phyloP scores from a whole-genome alignment of 2,888 invertebrate species.

The Imbricaverruca yamaguchii region DNA sequence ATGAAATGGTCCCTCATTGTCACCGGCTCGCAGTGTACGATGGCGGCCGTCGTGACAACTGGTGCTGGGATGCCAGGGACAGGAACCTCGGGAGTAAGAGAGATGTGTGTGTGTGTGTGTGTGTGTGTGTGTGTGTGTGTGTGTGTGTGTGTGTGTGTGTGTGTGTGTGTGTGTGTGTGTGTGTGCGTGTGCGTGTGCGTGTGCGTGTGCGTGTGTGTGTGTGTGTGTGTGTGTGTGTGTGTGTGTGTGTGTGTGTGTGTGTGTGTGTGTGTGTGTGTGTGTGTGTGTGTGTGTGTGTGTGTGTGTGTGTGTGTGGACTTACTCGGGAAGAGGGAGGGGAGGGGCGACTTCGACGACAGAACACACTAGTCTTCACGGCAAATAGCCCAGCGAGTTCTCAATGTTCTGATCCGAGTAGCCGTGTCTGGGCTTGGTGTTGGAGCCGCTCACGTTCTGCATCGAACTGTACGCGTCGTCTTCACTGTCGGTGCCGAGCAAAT shows the following conservation, averaged over 20 bases:
- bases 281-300: constrained; percentile 15
- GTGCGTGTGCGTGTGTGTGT: too few species aligned
- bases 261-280: constrained; percentile 22
- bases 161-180: constrained; percentile 18
- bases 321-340: neutral
- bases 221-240: too few species aligned
- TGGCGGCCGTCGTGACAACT: neutral
- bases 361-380: constrained; percentile 28
- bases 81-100: constrained; percentile 25
- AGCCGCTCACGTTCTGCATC: constrained; percentile 26
- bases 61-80: constrained; percentile 21
- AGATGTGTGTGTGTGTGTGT: constrained; percentile 24
- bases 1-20: neutral
- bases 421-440: constrained; percentile 25
- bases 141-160: constrained; percentile 20
- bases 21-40: too few species aligned
- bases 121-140: constrained; percentile 22
- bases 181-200: too few species aligned
- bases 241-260: too few species aligned
- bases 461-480: constrained; percentile 32
- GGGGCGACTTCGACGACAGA: neutral
- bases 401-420: constrained; percentile 32
- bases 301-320: neutral
- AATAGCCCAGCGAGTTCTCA: constrained; percentile 33
- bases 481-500: constrained; percentile 34